These are phyloP conservation scores for Tipula unca DNA, from an alignment of 2,888 invertebrate species.

Conservation along the genomic window DNA sequence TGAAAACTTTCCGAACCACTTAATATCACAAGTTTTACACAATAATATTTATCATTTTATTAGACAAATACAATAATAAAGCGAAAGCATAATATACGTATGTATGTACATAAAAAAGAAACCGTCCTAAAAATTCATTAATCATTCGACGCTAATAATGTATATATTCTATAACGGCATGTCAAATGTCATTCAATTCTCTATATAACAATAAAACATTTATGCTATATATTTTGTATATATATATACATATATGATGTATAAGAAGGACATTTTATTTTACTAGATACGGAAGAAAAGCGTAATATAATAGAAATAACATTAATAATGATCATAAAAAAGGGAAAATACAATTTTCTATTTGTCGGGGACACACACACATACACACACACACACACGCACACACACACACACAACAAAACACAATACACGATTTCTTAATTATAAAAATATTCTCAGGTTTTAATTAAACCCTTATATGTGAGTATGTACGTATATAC, in stretches of 20 bases:
- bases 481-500: neutral
- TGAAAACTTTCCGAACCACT: constrained; percentile 8
- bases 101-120: too few relatives aligned
- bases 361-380: neutral
- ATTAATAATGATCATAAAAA: neutral
- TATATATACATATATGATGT: too few relatives aligned
- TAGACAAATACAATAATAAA: neutral
- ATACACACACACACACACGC: neutral
- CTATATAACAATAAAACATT: neutral
- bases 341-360: neutral
- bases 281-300: neutral
- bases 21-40: neutral
- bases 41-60: constrained; percentile 2
- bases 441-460: neutral
- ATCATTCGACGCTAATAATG: neutral
- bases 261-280: neutral
- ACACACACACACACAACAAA: neutral
- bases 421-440: neutral
- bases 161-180: neutral
- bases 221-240: neutral
- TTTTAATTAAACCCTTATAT: neutral
- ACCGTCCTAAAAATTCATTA: neutral
- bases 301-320: neutral
- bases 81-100: neutral
- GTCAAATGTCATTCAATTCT: constrained; percentile 8